phyloP scores from a whole-genome alignment of 2,113 vertebrate species.

The Rhinoderma darwinii region DNA sequence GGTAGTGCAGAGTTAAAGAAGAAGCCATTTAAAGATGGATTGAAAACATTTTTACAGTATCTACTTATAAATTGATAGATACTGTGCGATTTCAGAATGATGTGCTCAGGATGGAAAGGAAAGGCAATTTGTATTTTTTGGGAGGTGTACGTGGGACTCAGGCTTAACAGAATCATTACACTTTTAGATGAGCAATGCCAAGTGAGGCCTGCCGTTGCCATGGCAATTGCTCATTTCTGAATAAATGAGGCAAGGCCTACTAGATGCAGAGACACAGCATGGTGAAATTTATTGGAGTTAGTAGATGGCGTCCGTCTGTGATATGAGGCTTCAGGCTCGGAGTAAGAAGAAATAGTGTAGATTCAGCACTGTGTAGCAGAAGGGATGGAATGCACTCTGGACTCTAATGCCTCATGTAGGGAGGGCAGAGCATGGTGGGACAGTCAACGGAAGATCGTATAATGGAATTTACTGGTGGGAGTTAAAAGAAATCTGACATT shows the following conservation, averaged over 20 bases:
- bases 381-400: conserved; percentile 45
- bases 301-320: conserved; percentile 58
- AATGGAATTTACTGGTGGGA: conserved; percentile 48
- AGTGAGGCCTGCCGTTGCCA: conserved; percentile 60
- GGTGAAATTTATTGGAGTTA: conserved; percentile 58
- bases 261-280: conserved; percentile 56
- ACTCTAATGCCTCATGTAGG: conserved; percentile 13
- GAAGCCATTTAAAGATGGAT: conserved; percentile 18
- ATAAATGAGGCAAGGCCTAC: conserved; percentile 60
- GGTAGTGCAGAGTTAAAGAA: neutral
- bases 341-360: conserved; percentile 44
- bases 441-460: neutral
- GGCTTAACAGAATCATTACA: conserved; percentile 59
- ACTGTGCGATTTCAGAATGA: conserved; percentile 19
- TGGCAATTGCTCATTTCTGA: conserved; percentile 60
- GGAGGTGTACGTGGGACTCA: conserved; percentile 55
- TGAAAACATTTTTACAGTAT: conserved; percentile 5
- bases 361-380: conserved; percentile 31
- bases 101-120: conserved; percentile 39
- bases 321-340: conserved; percentile 34
- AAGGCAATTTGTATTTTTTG: conserved; percentile 57
- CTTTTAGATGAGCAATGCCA: conserved; percentile 59
- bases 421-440: conserved; percentile 36
- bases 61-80: conserved; percentile 33
- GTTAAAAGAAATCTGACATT: conserved; percentile 8